Evolutionary conservation across 2,888 invertebrate genomes (phyloP), one percentile per base, ranked within the genome.

Genomic region (Euzophera pinguis): DNA sequence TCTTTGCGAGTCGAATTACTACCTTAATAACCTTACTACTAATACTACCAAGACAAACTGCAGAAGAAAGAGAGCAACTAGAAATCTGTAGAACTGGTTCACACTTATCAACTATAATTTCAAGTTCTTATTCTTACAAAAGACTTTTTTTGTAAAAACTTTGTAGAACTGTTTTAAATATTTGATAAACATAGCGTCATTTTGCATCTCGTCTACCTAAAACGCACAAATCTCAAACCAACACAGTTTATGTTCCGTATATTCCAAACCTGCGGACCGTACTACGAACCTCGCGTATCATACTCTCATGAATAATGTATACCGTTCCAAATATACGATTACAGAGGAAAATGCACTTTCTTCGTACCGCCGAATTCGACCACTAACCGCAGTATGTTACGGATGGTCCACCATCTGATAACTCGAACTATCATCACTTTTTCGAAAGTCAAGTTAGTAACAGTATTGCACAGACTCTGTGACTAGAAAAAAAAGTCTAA

Each of bases 331-430:
- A 86, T 84, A 81, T 79, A 84, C 81, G 83, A 81, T 83, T 81
- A 77, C 81, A 72, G 66, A 79, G 80, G 84, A 82, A 87, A 84
- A 84, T 84, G 84, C 86, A 84, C 84, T 87, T 86, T 86, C 86
- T 87, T 88, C 85, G 85, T 83, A 71, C 81, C 65, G 74, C 38
- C 49, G 52, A 50, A 51, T 47, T 45, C 43, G 41, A 52, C 55
- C 55, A 57, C 59, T 61, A 58, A 57, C 57, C 54, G 56, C 39
- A 22, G 22, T 22, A 22, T 22, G 29, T 34, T 42, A 9, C 38
- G 29, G 45, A 38, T 38, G 48, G 16, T 7, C 3, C 10, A 32
- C 3, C 45, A 45, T 45, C 32, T 45, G 29, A 45, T 45, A 32
- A 13, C 2, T 9, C 10, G 1, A 9, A 14, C 14, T 14, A 45